A percentile compares a stretch with the other conserved stretches of the same genome.
phyloP scores from a whole-genome alignment of 2,797 vertebrate genomes.

The Astyanax mexicanus region DNA sequence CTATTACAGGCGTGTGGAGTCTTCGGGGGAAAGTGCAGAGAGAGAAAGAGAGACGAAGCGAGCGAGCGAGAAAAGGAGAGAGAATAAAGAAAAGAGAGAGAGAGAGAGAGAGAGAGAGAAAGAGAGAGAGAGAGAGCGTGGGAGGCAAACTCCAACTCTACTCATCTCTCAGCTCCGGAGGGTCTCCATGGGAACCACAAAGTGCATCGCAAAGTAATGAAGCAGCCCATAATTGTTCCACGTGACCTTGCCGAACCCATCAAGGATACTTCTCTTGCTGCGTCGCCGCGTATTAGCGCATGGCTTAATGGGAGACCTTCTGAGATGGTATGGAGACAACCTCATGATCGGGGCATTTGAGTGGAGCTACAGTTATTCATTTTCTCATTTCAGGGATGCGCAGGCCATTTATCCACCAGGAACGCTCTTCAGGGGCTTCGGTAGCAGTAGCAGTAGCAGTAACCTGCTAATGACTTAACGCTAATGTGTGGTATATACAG shows the following conservation, averaged over 20 bases:
- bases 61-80: slow-evolving; percentile 39
- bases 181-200: slow-evolving; percentile 80
- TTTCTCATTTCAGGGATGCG: slow-evolving; percentile 45
- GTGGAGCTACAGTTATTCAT: slow-evolving; percentile 45
- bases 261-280: slow-evolving; percentile 57
- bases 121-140: slow-evolving; percentile 60
- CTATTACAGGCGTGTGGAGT: slow-evolving; percentile 58
- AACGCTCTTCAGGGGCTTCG: slow-evolving; percentile 29
- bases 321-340: slow-evolving; percentile 44
- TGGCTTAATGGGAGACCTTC: slow-evolving; percentile 57
- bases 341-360: slow-evolving; percentile 45
- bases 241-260: slow-evolving; percentile 72
- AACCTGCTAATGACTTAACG: slow-evolving; percentile 23
- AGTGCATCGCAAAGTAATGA: slow-evolving; percentile 71
- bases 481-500: background rate
- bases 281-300: slow-evolving; percentile 39
- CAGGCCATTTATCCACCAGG: slow-evolving; percentile 38
- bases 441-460: too few species aligned
- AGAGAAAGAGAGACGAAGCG: slow-evolving; percentile 2
- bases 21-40: slow-evolving; percentile 44
- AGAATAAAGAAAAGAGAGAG: slow-evolving; percentile 40
- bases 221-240: slow-evolving; percentile 71
- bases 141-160: slow-evolving; percentile 69
- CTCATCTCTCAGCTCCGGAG: slow-evolving; percentile 75
- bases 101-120: slow-evolving; percentile 8